phyloP scores from a whole-genome alignment of 1,140 invertebrate species.

The Brachionus asplanchnoidis region DNA sequence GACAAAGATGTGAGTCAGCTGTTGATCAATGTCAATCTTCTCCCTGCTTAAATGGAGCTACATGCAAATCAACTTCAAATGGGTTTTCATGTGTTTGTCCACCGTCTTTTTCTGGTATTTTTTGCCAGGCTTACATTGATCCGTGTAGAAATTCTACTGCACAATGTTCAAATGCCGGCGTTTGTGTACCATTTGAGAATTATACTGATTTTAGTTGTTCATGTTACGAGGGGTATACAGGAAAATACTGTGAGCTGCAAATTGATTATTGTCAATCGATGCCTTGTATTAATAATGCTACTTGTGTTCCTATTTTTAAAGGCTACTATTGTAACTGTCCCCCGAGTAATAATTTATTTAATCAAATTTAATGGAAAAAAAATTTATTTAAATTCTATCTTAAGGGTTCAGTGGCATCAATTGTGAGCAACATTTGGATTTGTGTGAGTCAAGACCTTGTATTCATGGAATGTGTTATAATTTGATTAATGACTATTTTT shows the following conservation, averaged over 20 bases:
- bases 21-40: conserved; percentile 25
- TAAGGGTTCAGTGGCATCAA: conserved; percentile 57
- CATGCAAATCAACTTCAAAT: background rate
- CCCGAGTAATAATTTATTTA: conserved; percentile 55
- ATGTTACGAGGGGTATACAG: conserved; percentile 41
- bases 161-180: background rate
- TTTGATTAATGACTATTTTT: conserved; percentile 50
- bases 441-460: background rate
- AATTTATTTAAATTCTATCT: background rate
- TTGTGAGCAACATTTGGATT: conserved; percentile 79
- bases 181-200: background rate
- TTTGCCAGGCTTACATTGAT: conserved; percentile 16
- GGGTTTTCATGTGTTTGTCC: conserved; percentile 21
- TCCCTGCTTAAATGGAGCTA: conserved; percentile 34
- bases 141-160: conserved; percentile 20
- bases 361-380: no score
- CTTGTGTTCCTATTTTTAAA: conserved; percentile 37
- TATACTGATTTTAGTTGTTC: conserved; percentile 61
- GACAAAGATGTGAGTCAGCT: background rate
- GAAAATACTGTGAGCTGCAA: conserved; percentile 45
- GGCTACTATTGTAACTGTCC: conserved; percentile 42
- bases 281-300: conserved; percentile 44
- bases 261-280: conserved; percentile 43
- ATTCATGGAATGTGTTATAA: conserved; percentile 29
- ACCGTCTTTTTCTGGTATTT: conserved; percentile 18